Conservation (phyloP, 2,888 invertebrate genomes). For the Tenthredo scrophulariae region DNA sequence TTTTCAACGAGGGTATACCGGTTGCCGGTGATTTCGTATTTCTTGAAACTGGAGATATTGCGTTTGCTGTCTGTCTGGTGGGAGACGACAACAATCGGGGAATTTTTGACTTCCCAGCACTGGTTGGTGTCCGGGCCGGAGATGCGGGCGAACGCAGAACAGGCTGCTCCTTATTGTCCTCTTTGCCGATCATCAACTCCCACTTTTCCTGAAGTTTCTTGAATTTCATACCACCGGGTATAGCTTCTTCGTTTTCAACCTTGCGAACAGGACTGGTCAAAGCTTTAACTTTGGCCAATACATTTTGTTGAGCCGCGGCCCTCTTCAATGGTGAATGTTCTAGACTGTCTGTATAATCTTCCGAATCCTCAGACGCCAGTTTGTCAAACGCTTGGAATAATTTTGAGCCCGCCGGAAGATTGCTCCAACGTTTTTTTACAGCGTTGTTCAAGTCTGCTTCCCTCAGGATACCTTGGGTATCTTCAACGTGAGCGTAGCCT, state of each 20-base stretch:
- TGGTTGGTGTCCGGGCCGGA: slow-evolving; percentile 76
- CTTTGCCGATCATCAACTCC: slow-evolving; percentile 86
- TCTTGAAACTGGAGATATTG: slow-evolving; percentile 57
- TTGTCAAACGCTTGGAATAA: slow-evolving; percentile 87
- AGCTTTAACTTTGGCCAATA: slow-evolving; percentile 58
- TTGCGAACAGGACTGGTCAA: slow-evolving; percentile 63
- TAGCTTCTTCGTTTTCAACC: slow-evolving; percentile 65
- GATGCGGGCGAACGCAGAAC: slow-evolving; percentile 68
- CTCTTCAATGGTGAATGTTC: slow-evolving; percentile 80
- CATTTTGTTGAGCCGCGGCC: slow-evolving; percentile 56
- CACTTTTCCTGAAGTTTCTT: slow-evolving; percentile 88
- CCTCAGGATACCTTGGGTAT: slow-evolving; percentile 80
- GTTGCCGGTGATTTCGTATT: slow-evolving; percentile 68
- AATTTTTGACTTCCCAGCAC: slow-evolving; percentile 84
- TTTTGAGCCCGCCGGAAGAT: slow-evolving; percentile 83
- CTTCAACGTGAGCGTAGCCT: slow-evolving; percentile 78
- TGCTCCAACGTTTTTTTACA: slow-evolving; percentile 88
- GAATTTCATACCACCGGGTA: slow-evolving; percentile 84
- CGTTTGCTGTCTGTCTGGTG: slow-evolving; percentile 79
- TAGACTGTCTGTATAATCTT: slow-evolving; percentile 87
- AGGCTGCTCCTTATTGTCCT: slow-evolving; percentile 72
- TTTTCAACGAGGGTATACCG: slow-evolving; percentile 74
- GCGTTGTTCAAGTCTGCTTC: slow-evolving; percentile 79
- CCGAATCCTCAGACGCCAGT: slow-evolving; percentile 84
- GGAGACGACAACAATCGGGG: slow-evolving; percentile 88